Conservation (phyloP, 1,140 invertebrate genomes). For the Ips nitidus region DNA sequence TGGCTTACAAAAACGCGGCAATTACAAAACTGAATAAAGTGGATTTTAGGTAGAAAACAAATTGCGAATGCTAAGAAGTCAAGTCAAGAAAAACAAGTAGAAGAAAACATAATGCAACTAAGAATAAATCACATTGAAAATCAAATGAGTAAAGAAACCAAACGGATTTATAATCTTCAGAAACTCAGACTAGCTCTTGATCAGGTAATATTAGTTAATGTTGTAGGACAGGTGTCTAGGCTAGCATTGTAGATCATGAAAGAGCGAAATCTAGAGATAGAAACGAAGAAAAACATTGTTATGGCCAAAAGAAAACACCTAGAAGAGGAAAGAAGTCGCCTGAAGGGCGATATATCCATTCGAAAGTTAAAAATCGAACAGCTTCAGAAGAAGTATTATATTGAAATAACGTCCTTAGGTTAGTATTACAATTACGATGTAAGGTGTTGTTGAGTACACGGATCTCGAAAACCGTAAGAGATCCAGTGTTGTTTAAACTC, state of each 20-base stretch:
- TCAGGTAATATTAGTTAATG: conserved; percentile 29
- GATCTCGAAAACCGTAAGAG: too few relatives aligned
- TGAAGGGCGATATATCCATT: conserved; percentile 59
- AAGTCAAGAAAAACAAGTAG: conserved; percentile 60
- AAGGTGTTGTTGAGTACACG: background rate
- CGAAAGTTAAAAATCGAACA: conserved; percentile 62
- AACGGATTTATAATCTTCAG: conserved; percentile 61
- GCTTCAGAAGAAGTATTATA: conserved; percentile 56
- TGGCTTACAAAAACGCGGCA: conserved; percentile 34
- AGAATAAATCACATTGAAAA: conserved; percentile 60
- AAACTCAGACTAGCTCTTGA: conserved; percentile 61
- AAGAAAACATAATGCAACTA: conserved; percentile 64
- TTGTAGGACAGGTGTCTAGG: background rate
- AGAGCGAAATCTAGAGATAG: conserved; percentile 64
- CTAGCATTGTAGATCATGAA: conserved; percentile 57
- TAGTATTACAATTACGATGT: background rate
- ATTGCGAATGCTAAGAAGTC: conserved; percentile 51
- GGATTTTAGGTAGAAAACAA: conserved; percentile 51
- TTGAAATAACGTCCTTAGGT: conserved; percentile 37
- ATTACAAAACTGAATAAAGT: too few relatives aligned
- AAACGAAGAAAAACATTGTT: conserved; percentile 61
- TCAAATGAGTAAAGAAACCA: conserved; percentile 57
- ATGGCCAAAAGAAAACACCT: conserved; percentile 59
- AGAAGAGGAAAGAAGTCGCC: conserved; percentile 59
- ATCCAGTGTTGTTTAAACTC: too few relatives aligned